These are phyloP conservation scores for Lepidochitona cinerea DNA, from an alignment of 2,888 invertebrate species.

Conservation along the genomic window DNA sequence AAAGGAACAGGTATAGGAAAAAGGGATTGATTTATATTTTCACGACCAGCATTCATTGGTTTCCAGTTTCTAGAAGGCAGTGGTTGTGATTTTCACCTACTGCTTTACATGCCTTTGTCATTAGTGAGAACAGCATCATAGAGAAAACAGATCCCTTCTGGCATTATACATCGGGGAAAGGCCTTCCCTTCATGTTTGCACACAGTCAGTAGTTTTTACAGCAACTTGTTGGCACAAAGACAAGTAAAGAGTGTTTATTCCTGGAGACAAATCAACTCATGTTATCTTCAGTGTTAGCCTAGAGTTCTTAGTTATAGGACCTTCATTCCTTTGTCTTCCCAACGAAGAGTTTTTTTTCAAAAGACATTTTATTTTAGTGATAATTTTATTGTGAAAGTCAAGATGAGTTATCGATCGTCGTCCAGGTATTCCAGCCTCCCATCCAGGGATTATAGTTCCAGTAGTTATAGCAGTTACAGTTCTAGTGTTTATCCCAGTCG, in stretches of 20 bases:
- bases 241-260: neutral
- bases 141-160: neutral
- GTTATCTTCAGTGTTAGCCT: too few relatives aligned
- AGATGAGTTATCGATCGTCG: neutral
- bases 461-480: neutral
- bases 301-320: too few relatives aligned
- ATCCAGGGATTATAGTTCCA: neutral
- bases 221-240: neutral
- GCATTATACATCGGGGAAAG: neutral
- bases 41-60: too few relatives aligned
- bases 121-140: neutral
- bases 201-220: neutral
- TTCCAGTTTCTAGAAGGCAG: too few relatives aligned
- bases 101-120: constrained; percentile 3
- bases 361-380: too few relatives aligned
- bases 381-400: neutral
- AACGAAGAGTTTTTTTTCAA: too few relatives aligned
- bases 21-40: too few relatives aligned
- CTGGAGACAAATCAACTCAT: neutral
- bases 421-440: neutral
- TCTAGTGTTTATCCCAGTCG: neutral
- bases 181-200: neutral
- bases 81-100: neutral
- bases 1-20: too few relatives aligned
- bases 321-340: too few relatives aligned